These are phyloP conservation scores for Magallana gigas DNA, from an alignment of 1,140 invertebrate genomes.

Conservation along the genomic window DNA sequence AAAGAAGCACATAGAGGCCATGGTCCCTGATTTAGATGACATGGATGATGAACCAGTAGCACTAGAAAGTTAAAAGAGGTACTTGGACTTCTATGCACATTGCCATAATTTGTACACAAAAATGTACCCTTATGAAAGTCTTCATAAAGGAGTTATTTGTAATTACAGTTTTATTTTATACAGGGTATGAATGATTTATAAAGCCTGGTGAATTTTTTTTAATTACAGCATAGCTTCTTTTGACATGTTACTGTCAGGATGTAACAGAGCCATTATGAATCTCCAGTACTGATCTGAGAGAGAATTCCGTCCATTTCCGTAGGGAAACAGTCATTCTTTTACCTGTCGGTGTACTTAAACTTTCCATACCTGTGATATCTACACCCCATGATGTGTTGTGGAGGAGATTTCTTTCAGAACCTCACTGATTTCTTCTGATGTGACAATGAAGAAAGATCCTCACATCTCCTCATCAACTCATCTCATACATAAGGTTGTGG, in stretches of 20 bases:
- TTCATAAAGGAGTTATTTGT: too few relatives aligned
- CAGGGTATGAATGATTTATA: too few relatives aligned
- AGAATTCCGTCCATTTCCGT: slow-evolving; percentile 30
- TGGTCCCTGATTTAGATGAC: slow-evolving; percentile 73
- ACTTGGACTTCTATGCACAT: too few relatives aligned
- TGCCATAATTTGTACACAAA: too few relatives aligned
- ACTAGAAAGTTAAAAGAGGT: not conserved
- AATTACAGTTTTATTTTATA: too few relatives aligned
- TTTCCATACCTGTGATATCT: not conserved
- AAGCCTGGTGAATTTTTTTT: too few relatives aligned
- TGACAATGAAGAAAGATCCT: not conserved
- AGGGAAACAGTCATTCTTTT: not conserved
- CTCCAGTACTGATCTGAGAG: not conserved
- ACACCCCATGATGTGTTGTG: not conserved
- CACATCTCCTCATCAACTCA: not conserved
- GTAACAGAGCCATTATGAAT: not conserved
- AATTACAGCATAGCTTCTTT: too few relatives aligned
- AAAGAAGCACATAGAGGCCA: slow-evolving; percentile 67
- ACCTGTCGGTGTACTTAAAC: not conserved
- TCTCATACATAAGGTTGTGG: slow-evolving; percentile 14
- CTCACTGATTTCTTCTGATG: not conserved
- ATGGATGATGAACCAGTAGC: slow-evolving; percentile 51
- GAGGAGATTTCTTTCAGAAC: not conserved
- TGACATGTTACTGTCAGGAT: too few relatives aligned
- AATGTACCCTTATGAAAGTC: too few relatives aligned